These are phyloP conservation scores for Ditylenchus dipsaci DNA, from an alignment of 1,140 invertebrate genomes.

Conservation along the genomic window DNA sequence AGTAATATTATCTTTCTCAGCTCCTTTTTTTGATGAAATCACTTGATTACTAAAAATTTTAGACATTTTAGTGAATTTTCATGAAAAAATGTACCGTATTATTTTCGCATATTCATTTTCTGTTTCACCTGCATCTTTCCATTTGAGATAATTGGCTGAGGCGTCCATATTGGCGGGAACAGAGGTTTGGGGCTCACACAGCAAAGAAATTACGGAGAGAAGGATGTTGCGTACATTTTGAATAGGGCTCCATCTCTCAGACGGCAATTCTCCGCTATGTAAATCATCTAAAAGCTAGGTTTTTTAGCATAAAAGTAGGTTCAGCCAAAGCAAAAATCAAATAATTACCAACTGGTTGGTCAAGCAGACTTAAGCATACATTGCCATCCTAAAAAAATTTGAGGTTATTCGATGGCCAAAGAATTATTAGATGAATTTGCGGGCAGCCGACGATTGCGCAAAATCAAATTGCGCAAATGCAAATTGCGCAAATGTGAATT, in stretches of 20 bases:
- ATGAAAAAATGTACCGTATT: slow-evolving; percentile 71
- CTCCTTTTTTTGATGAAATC: slow-evolving; percentile 81
- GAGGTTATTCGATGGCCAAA: background rate
- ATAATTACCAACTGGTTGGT: slow-evolving; percentile 73
- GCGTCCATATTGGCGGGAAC: slow-evolving; percentile 99
- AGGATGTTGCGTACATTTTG: slow-evolving; percentile 97
- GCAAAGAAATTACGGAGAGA: slow-evolving; percentile 90
- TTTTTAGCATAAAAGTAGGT: too few species aligned
- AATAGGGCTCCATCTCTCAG: slow-evolving; percentile 99
- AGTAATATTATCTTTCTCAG: slow-evolving; percentile 88
- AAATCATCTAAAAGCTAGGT: slow-evolving; percentile 81
- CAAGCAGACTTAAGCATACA: slow-evolving; percentile 96
- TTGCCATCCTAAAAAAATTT: slow-evolving; percentile 82
- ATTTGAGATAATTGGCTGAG: slow-evolving; percentile 96
- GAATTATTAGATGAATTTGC: background rate
- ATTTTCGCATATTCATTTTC: slow-evolving; percentile 99
- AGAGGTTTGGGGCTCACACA: slow-evolving; percentile 98
- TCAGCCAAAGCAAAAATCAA: too few species aligned
- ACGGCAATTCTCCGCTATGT: slow-evolving; percentile 92
- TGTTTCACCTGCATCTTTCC: slow-evolving; percentile 90
- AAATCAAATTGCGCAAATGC: too few species aligned
- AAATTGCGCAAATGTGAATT: too few species aligned
- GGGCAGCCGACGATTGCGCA: too few species aligned
- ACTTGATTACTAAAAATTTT: slow-evolving; percentile 68
- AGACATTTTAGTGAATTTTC: slow-evolving; percentile 8